Conservation (phyloP, 2,888 invertebrate species). For the Xestia ashworthii region DNA sequence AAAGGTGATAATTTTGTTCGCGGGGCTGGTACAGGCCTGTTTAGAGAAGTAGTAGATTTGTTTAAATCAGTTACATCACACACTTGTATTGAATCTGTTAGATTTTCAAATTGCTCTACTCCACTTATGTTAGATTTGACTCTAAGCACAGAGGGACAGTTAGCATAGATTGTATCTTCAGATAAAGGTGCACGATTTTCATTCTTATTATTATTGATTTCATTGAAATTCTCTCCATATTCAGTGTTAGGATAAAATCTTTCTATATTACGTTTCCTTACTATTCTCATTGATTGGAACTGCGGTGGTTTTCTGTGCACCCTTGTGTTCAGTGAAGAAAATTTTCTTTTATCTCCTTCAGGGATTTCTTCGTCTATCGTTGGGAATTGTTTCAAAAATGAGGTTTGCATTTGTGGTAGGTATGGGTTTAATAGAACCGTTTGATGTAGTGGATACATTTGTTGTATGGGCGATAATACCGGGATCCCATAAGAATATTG, state of each 20-base stretch:
- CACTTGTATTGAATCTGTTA: conserved; percentile 93
- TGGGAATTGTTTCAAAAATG: conserved; percentile 85
- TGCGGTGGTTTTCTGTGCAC: conserved; percentile 79
- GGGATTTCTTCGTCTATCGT: conserved; percentile 83
- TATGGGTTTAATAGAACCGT: conserved; percentile 86
- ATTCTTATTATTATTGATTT: conserved; percentile 87
- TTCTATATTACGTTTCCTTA: conserved; percentile 87
- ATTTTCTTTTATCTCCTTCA: conserved; percentile 82
- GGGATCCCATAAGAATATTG: conserved; percentile 82
- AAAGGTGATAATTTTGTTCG: conserved; percentile 86
- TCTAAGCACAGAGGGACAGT: conserved; percentile 83
- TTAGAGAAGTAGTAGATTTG: conserved; percentile 86
- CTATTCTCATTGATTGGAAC: conserved; percentile 88
- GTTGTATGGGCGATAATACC: conserved; percentile 86
- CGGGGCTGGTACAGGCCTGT: conserved; percentile 91
- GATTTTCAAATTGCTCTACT: conserved; percentile 90
- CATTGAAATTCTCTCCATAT: conserved; percentile 86
- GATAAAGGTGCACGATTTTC: conserved; percentile 73
- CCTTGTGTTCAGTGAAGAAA: conserved; percentile 86
- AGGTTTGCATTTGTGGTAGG: conserved; percentile 84
- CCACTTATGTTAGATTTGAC: conserved; percentile 84
- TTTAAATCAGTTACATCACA: conserved; percentile 88
- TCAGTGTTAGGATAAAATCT: conserved; percentile 89
- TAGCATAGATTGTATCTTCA: conserved; percentile 85
- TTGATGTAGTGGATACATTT: conserved; percentile 86